Evolutionary conservation across 2,797 vertebrate genomes (phyloP).

Genomic region (Halcyon leucocephala): DNA sequence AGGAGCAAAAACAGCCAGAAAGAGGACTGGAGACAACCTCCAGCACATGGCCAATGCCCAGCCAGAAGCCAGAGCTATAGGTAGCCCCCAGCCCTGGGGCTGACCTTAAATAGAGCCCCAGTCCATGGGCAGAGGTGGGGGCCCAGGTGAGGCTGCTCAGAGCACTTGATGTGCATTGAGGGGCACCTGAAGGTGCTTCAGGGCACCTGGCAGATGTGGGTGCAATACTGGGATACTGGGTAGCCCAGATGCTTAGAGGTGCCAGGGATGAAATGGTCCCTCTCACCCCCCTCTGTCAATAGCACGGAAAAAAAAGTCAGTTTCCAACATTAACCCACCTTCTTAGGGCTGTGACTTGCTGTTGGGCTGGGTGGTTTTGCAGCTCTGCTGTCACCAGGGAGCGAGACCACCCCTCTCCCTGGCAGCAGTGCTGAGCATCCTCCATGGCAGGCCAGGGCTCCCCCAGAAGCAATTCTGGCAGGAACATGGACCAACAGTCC

Average conservation of each 20-base stretch:
- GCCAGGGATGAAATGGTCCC: background rate
- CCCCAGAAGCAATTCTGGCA: background rate
- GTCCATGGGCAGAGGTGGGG: background rate
- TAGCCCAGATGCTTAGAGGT: background rate
- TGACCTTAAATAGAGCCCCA: background rate
- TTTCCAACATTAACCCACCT: background rate
- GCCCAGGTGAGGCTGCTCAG: background rate
- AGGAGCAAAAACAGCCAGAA: background rate
- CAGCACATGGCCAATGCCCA: rapidly evolving
- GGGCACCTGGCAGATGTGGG: background rate
- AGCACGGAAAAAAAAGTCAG: background rate
- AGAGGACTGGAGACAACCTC: rapidly evolving
- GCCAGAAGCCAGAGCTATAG: background rate
- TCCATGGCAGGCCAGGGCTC: rapidly evolving
- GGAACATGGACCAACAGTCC: background rate
- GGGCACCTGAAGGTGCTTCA: background rate
- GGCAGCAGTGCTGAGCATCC: rapidly evolving
- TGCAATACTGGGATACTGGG: background rate
- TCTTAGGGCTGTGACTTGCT: background rate
- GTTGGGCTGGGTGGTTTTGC: background rate
- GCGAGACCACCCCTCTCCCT: background rate
- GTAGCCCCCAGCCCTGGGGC: rapidly evolving
- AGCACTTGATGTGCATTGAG: background rate
- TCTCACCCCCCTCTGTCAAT: rapidly evolving
- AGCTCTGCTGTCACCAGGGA: background rate